These are phyloP conservation scores for Atrichornis clamosus DNA, from an alignment of 2,113 vertebrate genomes.

Conservation along the genomic window DNA sequence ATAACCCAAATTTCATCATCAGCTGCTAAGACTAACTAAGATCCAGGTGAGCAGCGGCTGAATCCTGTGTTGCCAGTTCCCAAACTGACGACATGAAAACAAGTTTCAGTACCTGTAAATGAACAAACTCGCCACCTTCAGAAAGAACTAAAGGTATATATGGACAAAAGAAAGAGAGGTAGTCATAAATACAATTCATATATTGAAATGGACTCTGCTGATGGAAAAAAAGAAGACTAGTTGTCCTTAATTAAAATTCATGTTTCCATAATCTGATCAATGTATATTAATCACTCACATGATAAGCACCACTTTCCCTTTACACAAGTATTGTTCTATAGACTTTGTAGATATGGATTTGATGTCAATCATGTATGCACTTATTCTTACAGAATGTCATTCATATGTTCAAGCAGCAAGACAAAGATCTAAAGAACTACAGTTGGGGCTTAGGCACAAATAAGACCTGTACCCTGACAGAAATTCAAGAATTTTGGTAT, in stretches of 20 bases:
- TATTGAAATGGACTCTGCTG: not conserved
- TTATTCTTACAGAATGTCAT: not conserved
- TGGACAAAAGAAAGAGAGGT: not conserved
- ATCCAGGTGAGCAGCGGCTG: not conserved
- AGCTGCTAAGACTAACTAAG: not conserved
- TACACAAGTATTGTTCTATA: not conserved
- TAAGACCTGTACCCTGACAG: not conserved
- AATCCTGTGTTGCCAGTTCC: not conserved
- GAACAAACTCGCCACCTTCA: not conserved
- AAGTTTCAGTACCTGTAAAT: not conserved
- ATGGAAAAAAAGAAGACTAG: not conserved
- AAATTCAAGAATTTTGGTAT: not conserved
- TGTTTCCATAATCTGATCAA: not conserved
- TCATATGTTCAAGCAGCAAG: not conserved
- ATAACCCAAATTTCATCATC: not conserved
- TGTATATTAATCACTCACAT: not conserved
- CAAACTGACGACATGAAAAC: not conserved
- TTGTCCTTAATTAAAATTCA: not conserved
- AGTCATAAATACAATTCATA: not conserved
- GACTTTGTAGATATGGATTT: not conserved
- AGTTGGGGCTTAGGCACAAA: not conserved
- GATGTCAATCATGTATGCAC: not conserved
- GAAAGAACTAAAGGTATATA: not conserved
- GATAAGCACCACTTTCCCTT: not conserved
- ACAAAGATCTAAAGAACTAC: not conserved